Evolutionary conservation across 37 sponge, comb jelly and placozoan species (phyloP), one percentile per base, ranked within the genome.

Genomic region (Bolinopsis microptera): DNA sequence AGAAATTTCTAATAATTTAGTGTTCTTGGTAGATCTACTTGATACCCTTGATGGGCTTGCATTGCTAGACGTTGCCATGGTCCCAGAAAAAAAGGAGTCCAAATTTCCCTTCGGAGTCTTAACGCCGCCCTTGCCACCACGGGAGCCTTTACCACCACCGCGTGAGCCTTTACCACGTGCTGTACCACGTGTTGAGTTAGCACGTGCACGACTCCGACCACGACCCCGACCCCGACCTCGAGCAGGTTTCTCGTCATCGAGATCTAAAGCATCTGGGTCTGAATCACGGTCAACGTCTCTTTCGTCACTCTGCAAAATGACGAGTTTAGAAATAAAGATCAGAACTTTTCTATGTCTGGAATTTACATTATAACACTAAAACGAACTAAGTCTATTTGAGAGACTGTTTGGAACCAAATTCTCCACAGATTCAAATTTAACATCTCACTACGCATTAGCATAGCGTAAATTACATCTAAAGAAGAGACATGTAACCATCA

Each of bases 201-300:
- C 35, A 41, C 90, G 61, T 5, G 61, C 90, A n/a, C 90, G 41
- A 33, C 90, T 48, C 5, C 83, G 83, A 5, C 90, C 90, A n/a
- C 90, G 0, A 9, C 48, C 27, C 24, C 90, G n/a, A 23, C 75
- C 75, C 26, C 75, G 75, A 3, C 75, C 75, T 27, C 36, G 90
- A n/a, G 90, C 90, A 24, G 90, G 48, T 35, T 33, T 1, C 3
- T 33, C 22, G 24, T 3, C 61, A 40, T 23, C 90, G 0, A 27
- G 13, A 30, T 86, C 90, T 26, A 86, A 1, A 28, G 30, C 8
- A 1, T 86, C 90, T 18, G 61, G 90, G 90, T 86, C 90, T 16
- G 90, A 86, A 27, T 80, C 38, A 21, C 23, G 5, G 38, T 80
- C 38, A 36, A 38, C 31, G 48, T 86, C 90, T 24, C 1, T 22